A percentile compares a stretch with the other conserved stretches of the same genome.
These are phyloP conservation scores for Nasonia vitripennis DNA, from an alignment of 1,140 invertebrate genomes.

Conservation along the genomic window DNA sequence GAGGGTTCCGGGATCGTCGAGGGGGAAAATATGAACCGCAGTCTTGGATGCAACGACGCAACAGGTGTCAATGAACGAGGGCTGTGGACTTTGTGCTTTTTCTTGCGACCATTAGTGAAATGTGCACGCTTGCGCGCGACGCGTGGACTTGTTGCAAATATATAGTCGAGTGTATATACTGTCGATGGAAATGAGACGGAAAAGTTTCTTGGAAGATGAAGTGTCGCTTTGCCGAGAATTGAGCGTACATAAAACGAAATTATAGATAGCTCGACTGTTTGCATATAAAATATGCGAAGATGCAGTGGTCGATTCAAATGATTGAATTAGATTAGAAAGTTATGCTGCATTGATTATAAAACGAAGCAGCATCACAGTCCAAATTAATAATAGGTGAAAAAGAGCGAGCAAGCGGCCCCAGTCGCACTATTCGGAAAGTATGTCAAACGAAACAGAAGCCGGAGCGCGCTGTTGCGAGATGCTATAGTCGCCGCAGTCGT, in stretches of 20 bases:
- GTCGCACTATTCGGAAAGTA: constrained; percentile 18
- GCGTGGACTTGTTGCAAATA: no score
- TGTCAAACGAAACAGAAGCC: constrained; percentile 50
- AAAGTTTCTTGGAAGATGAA: not conserved
- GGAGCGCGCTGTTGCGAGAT: constrained; percentile 12
- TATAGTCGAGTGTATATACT: no score
- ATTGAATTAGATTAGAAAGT: not conserved
- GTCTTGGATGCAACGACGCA: constrained; percentile 15
- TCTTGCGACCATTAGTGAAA: not conserved
- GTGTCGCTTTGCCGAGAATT: not conserved
- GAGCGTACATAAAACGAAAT: not conserved
- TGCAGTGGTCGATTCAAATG: no score
- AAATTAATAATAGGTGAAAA: constrained; percentile 46
- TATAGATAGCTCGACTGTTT: not conserved
- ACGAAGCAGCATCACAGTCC: not conserved
- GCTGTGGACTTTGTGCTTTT: not conserved
- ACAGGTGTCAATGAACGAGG: constrained; percentile 10
- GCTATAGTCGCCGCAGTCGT: not conserved
- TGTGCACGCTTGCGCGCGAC: not conserved
- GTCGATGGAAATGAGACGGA: not conserved
- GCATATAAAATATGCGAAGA: not conserved
- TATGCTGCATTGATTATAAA: no score
- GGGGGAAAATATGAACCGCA: not conserved
- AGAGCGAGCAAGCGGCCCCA: not conserved
- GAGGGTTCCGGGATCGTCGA: not conserved